These are phyloP conservation scores for Crepidodera aurea DNA, from an alignment of 2,888 invertebrate genomes.

Conservation along the genomic window DNA sequence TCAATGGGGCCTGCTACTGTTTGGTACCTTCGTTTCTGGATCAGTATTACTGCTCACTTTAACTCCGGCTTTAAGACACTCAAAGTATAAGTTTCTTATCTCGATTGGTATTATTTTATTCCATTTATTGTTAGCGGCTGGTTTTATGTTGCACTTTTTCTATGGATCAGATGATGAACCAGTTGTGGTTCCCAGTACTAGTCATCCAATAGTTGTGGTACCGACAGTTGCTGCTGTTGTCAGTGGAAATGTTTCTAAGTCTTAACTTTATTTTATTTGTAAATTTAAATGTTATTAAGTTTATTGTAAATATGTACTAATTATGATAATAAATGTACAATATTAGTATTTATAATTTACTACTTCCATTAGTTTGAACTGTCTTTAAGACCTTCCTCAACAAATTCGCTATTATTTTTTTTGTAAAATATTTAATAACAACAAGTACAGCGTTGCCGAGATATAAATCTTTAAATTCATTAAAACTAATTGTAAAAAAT, in stretches of 20 bases:
- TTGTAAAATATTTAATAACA: too few species aligned
- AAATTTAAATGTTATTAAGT: background rate
- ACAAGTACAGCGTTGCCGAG: too few species aligned
- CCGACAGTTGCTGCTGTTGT: background rate
- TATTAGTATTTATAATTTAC: too few species aligned
- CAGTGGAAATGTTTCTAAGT: background rate
- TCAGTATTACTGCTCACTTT: slow-evolving; percentile 84
- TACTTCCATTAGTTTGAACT: too few species aligned
- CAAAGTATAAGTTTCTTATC: slow-evolving; percentile 71
- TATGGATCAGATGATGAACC: slow-evolving; percentile 63
- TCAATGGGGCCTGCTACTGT: slow-evolving; percentile 86
- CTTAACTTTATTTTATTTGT: background rate
- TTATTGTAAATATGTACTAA: background rate
- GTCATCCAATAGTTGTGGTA: background rate
- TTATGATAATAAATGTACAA: slow-evolving; percentile 1
- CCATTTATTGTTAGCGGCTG: slow-evolving; percentile 84
- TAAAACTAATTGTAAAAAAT: too few species aligned
- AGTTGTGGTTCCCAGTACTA: background rate
- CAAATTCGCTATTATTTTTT: too few species aligned
- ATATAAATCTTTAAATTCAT: too few species aligned
- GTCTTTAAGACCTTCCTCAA: too few species aligned
- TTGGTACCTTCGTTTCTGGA: slow-evolving; percentile 86
- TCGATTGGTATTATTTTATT: slow-evolving; percentile 74
- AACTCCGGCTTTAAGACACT: slow-evolving; percentile 75
- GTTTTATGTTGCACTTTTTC: slow-evolving; percentile 87